Base-by-base conservation (phyloP, 2,113 vertebrate species). In the Nothocercus julius region DNA sequence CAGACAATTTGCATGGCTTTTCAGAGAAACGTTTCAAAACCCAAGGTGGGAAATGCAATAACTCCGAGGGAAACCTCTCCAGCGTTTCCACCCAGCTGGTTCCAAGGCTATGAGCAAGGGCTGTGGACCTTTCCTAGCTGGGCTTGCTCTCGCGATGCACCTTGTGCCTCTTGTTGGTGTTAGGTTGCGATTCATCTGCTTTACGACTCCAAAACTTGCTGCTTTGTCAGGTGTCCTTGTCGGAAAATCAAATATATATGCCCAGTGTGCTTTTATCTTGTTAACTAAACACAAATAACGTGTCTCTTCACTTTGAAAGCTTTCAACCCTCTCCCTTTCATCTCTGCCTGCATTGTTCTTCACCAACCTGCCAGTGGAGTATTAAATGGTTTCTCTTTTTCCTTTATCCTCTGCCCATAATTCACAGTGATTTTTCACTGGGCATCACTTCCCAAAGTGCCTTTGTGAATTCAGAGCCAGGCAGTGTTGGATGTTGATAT, bases 281-380 rank as follows among this genome's bases (percentile, higher is more conserved):
- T 94, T 96, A 96, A 94, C 92, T 90, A 96, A 97, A 95, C 67
- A 93, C 81, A 95, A 93, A 96, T 93, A 89, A 92, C 7, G 72
- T 1, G 4, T 81, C 86, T 93, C 90, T 84, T 90, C 80, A 79
- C 40, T 83, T 72, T 63, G 66, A 95, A 92, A 75, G 88, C 95
- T 95, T 96, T 96, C 96, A 97, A 66, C 53, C 28, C 58, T 73
- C 76, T 94, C 66, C 42, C 92, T 96, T 97, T 96, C 90, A 93
- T 95, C 90, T 96, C 77, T 86, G 88, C 62, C 91, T 82, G 70
- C 59, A 73, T 96, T 96, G 90, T 92, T 96, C 90, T 90, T 90
- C 84, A 82, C 85, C 88, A 94, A 32, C 53, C 90, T 97, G 93
- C 86, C 92, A 95, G 94, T 79, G 73, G 77, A 66, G 74, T 89